Evolutionary conservation across 1,140 invertebrate genomes (phyloP).

Genomic region (Leguminivora glycinivorella): DNA sequence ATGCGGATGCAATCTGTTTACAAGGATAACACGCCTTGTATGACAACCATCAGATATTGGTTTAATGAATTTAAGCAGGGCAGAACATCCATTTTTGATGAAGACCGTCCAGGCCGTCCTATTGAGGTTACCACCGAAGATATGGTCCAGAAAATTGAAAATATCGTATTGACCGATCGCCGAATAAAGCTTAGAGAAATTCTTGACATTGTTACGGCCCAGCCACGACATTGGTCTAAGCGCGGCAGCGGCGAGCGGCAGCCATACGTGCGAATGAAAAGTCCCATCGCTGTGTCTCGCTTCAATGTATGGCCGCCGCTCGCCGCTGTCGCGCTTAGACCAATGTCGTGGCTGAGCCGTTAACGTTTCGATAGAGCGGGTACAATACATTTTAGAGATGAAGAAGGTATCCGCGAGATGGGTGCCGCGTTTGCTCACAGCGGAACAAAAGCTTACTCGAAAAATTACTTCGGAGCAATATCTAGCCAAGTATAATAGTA

Average conservation of each 20-base stretch:
- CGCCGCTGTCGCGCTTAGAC: no score
- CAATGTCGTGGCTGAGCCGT: no score
- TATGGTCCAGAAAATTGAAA: not conserved
- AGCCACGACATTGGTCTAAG: no score
- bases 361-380: not conserved
- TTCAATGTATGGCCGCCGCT: no score
- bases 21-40: not conserved
- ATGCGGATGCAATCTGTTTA: not conserved
- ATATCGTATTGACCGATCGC: not conserved
- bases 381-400: not conserved
- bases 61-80: not conserved
- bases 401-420: constrained; percentile 10
- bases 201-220: no score
- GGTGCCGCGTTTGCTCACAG: constrained; percentile 12
- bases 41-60: not conserved
- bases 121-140: constrained; percentile 7
- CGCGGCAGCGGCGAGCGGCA: no score
- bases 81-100: not conserved
- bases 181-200: not conserved
- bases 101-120: not conserved
- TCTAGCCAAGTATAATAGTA: no score
- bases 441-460: no score
- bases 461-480: no score
- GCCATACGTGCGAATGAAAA: no score
- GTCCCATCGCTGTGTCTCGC: no score